phyloP scores from a whole-genome alignment of 2,113 vertebrate genomes.

The Oryzias curvinotus region DNA sequence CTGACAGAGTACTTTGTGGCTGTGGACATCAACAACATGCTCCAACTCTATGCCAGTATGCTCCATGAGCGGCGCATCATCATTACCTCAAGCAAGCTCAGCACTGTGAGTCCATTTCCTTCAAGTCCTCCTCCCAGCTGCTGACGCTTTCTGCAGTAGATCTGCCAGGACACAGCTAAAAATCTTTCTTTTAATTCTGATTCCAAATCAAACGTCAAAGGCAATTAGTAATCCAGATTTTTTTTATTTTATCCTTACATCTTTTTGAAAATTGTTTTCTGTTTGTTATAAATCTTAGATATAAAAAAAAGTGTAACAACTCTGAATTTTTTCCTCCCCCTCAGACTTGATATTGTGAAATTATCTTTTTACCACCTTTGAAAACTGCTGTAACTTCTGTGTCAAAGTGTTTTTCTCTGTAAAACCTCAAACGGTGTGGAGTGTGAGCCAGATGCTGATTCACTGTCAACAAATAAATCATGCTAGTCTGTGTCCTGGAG shows the following conservation, averaged over 20 bases:
- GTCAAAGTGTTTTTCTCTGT: neutral
- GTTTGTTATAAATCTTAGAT: no score
- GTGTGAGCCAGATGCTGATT: neutral
- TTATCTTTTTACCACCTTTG: neutral
- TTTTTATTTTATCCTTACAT: no score
- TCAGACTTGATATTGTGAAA: neutral
- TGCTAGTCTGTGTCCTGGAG: neutral
- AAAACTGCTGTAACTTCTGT: neutral
- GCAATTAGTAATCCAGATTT: no score
- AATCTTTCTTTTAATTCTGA: neutral
- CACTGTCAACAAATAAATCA: neutral
- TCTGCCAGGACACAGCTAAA: constrained; percentile 14
- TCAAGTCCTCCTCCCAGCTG: constrained; percentile 13
- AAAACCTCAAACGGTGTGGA: neutral
- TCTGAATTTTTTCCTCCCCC: neutral
- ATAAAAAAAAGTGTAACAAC: no score
- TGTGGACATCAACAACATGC: constrained; percentile 97
- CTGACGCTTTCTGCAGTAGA: constrained; percentile 14
- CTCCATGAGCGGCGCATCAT: constrained; percentile 93
- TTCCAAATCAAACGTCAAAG: no score
- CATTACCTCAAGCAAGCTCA: constrained; percentile 96
- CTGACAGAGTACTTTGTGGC: constrained; percentile 99
- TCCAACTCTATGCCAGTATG: constrained; percentile 96
- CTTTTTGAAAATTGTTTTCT: no score
- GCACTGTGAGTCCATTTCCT: constrained; percentile 89